phyloP scores from a whole-genome alignment of 2,797 vertebrate species.

The Macropodus opercularis region DNA sequence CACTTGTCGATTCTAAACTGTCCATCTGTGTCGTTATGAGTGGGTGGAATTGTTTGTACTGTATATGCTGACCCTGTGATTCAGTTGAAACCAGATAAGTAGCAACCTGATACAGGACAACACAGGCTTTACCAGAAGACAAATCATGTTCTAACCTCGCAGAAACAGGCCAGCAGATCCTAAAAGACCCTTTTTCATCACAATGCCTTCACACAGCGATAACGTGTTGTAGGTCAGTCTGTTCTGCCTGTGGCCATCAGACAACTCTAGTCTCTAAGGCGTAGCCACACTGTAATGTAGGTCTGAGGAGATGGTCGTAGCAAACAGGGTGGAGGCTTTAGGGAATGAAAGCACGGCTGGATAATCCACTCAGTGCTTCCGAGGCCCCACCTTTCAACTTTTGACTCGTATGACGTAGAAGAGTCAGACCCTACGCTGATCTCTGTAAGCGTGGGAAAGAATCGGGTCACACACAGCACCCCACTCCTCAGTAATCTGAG shows the following conservation, averaged over 20 bases:
- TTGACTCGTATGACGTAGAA: slow-evolving; percentile 35
- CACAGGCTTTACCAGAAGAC: too few species aligned
- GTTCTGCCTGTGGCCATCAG: slow-evolving; percentile 41
- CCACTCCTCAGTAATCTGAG: too few species aligned
- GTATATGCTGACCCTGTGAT: too few species aligned
- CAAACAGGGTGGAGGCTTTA: slow-evolving; percentile 25
- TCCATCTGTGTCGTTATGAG: too few species aligned
- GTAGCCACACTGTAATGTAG: slow-evolving; percentile 30
- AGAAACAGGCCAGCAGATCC: slow-evolving; percentile 27
- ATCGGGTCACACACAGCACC: not conserved
- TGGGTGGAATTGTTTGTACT: too few species aligned
- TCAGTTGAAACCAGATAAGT: too few species aligned
- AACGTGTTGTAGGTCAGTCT: slow-evolving; percentile 48
- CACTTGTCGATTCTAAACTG: too few species aligned
- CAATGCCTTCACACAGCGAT: not conserved
- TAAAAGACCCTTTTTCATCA: slow-evolving; percentile 7
- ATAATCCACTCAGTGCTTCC: slow-evolving; percentile 60
- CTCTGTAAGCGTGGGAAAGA: not conserved
- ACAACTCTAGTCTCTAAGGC: slow-evolving; percentile 38
- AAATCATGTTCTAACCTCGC: slow-evolving; percentile 4
- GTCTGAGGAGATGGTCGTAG: slow-evolving; percentile 37
- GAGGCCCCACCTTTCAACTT: slow-evolving; percentile 37
- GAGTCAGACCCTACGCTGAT: not conserved
- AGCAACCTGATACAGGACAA: too few species aligned
- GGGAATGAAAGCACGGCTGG: slow-evolving; percentile 56